Conservation (phyloP, 1,140 invertebrate species). For the Caenorhabditis remanei region DNA sequence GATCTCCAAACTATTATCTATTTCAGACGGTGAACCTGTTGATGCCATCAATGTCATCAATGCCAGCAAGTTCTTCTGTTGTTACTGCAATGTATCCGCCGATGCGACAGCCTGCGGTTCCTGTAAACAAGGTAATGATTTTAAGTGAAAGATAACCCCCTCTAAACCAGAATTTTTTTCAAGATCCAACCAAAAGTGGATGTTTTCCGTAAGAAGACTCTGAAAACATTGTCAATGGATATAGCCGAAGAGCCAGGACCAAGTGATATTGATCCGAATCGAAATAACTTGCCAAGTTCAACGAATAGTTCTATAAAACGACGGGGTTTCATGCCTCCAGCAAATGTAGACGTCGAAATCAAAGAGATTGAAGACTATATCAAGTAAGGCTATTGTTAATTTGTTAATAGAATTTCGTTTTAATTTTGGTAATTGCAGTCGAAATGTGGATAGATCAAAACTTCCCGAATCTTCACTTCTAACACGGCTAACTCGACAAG, state of each 20-base stretch:
- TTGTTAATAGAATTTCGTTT: not conserved
- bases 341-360: conserved; percentile 26
- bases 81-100: conserved; percentile 74
- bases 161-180: not conserved
- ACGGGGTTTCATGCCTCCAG: not conserved
- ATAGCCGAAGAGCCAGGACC: conserved; percentile 41
- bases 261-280: conserved; percentile 8
- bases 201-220: conserved; percentile 53
- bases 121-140: conserved; percentile 20
- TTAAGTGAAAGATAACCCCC: not conserved
- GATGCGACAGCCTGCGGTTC: conserved; percentile 46
- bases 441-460: conserved; percentile 49
- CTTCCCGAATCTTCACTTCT: conserved; percentile 46
- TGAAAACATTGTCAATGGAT: conserved; percentile 55
- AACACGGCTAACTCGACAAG: conserved; percentile 38
- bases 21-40: conserved; percentile 28
- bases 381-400: conserved; percentile 4
- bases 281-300: not conserved
- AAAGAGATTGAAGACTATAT: conserved; percentile 57
- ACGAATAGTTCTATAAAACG: conserved; percentile 41
- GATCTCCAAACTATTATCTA: not conserved
- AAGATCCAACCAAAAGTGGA: conserved; percentile 58
- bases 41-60: not conserved
- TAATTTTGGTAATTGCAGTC: not conserved
- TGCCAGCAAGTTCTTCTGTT: conserved; percentile 62